Conservation (phyloP, 2,797 vertebrate genomes). For the Dallia pectoralis region DNA sequence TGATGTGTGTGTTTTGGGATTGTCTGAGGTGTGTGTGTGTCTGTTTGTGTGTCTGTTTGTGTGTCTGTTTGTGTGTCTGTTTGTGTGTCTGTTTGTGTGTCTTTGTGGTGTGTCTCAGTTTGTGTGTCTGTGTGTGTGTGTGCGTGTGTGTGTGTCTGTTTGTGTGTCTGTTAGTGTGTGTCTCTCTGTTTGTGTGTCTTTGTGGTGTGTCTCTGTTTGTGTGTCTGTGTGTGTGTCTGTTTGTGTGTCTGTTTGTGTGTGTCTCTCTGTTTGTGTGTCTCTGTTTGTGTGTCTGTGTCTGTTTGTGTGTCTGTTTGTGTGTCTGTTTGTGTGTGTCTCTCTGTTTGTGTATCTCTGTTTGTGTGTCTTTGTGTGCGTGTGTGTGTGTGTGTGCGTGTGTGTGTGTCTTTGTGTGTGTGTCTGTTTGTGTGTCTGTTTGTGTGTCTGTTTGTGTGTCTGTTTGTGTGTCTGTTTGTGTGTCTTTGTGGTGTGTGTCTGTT, state of each 20-base stretch:
- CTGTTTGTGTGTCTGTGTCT: slow-evolving; percentile 8
- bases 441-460: neutral
- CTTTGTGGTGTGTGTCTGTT: too few species aligned
- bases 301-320: slow-evolving; percentile 14
- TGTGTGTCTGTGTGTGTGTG: neutral
- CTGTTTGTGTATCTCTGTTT: neutral
- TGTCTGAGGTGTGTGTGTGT: neutral
- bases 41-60: neutral
- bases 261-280: neutral
- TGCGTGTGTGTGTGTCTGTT: neutral
- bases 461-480: neutral
- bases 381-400: slow-evolving; percentile 14
- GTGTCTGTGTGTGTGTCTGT: slow-evolving; percentile 13
- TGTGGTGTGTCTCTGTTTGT: slow-evolving; percentile 6
- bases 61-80: neutral
- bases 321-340: neutral
- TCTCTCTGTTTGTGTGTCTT: too few species aligned
- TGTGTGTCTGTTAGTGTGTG: neutral
- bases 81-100: neutral
- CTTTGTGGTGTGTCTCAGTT: neutral
- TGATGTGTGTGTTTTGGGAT: neutral
- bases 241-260: neutral
- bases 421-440: neutral
- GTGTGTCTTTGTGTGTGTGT: neutral
- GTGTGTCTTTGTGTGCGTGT: neutral